A percentile compares a stretch with the other conserved stretches of the same genome.
phyloP scores from a whole-genome alignment of 2,797 vertebrate species.

The Ciconia nigra region DNA sequence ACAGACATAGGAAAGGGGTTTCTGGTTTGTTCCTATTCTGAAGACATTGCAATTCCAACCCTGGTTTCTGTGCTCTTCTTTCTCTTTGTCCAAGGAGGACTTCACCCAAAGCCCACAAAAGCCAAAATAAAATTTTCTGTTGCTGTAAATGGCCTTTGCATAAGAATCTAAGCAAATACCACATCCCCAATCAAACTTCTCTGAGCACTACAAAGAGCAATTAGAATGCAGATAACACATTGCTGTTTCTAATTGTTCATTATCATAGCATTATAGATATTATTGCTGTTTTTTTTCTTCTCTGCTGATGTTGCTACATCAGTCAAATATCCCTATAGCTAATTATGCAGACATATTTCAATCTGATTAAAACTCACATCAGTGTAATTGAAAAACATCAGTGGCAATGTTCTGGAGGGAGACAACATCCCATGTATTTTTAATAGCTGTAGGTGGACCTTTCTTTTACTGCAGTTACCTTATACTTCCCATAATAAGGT shows the following conservation, averaged over 20 bases:
- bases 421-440: background rate
- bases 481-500: background rate
- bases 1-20: background rate
- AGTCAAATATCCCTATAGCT: conserved; percentile 23
- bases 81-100: background rate
- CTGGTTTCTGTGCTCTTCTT: background rate
- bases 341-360: conserved; percentile 48
- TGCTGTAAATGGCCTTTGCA: background rate
- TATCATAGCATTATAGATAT: conserved; percentile 33
- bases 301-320: conserved; percentile 15
- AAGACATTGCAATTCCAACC: background rate
- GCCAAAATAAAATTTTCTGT: background rate
- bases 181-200: background rate
- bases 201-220: background rate
- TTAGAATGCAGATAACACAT: conserved; percentile 19
- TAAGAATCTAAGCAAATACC: background rate
- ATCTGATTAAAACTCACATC: conserved; percentile 32
- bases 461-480: background rate
- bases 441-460: background rate
- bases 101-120: background rate
- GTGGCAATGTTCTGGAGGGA: background rate
- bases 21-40: background rate
- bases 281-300: background rate
- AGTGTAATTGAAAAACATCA: conserved; percentile 36
- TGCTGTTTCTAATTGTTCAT: conserved; percentile 42